Base-by-base conservation (phyloP, 2,797 vertebrate species). In the Pangasius larnaudii region DNA sequence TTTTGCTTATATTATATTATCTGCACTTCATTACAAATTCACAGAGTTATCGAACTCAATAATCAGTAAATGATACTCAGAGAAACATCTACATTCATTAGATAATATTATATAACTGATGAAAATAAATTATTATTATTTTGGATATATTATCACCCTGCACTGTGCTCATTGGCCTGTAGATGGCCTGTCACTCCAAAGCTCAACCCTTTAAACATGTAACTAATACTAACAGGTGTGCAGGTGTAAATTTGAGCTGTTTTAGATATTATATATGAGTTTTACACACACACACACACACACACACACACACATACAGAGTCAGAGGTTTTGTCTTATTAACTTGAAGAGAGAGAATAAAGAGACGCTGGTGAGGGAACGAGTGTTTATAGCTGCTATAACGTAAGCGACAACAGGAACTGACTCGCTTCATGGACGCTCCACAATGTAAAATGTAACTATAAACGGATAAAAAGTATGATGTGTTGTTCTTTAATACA, bases 171-270 rank as follows among this genome's bases (percentile, higher is more conserved):
- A 14, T 82, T 63, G 77, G 82, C 87, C 87, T 81, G 75, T 88
- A 90, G 89, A 78, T 87, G 89, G 87, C 81, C n/a, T n/a, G n/a
- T 87, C 51, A 67, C 18, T 85, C 65, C 24, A 71, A 71, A 1
- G 33, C 67, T 67, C 69, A 42, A 72, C 33, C 22, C 19, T 11
- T 46, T 74, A 42, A 42, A 42, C 69, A 42, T 11, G 9, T 22
- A 36, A 39, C 3, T 3, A 13, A 22, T 72, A 42, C 69, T 1
- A 24, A 72, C 39, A 46, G 72, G 36, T 71, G 18, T 42, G 18
- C 69, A 72, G 24, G 0, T 46, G 22, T 46, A 5, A 72, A 3
- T 14, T 5, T n/a, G 22, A 56, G 36, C 27, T 22, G 53, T 71
- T 2, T 39, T 4, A 69, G 5, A 33, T 36, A 36, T 36, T 69